These are phyloP conservation scores for Mellivora capensis DNA, from an alignment of 2,113 vertebrate species.

Conservation along the genomic window DNA sequence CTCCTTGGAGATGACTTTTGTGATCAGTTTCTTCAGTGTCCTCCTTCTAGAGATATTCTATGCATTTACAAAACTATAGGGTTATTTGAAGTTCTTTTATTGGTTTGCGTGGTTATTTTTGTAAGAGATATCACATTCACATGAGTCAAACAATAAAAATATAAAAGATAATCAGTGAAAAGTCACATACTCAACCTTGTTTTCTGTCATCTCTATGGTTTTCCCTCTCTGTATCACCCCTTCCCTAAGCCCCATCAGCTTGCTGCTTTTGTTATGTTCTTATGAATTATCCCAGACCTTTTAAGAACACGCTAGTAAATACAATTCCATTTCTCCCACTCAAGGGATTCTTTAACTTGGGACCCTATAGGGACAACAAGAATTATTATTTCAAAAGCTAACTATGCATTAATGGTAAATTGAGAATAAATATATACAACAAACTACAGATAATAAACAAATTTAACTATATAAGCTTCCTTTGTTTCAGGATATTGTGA, in stretches of 20 bases:
- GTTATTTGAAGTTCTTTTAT: neutral
- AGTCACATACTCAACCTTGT: neutral
- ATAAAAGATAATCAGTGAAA: neutral
- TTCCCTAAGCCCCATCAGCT: accelerated
- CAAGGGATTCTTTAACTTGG: neutral
- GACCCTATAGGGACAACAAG: neutral
- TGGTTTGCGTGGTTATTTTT: neutral
- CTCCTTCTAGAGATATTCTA: neutral
- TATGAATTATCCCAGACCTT: neutral
- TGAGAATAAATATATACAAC: neutral
- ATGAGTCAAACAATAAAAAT: neutral
- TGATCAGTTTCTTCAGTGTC: neutral
- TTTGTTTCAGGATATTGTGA: neutral
- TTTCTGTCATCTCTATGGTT: neutral
- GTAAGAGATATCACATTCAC: neutral
- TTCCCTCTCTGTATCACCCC: neutral
- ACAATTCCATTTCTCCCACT: neutral
- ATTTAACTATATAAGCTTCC: neutral
- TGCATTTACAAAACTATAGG: neutral
- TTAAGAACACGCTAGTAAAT: neutral
- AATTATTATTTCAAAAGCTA: neutral
- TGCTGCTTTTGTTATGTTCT: neutral
- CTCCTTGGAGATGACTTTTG: neutral
- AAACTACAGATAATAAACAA: neutral
- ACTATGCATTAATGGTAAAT: neutral